Evolutionary conservation across 1,140 invertebrate genomes (phyloP).

Genomic region (Cotesia glomerata): DNA sequence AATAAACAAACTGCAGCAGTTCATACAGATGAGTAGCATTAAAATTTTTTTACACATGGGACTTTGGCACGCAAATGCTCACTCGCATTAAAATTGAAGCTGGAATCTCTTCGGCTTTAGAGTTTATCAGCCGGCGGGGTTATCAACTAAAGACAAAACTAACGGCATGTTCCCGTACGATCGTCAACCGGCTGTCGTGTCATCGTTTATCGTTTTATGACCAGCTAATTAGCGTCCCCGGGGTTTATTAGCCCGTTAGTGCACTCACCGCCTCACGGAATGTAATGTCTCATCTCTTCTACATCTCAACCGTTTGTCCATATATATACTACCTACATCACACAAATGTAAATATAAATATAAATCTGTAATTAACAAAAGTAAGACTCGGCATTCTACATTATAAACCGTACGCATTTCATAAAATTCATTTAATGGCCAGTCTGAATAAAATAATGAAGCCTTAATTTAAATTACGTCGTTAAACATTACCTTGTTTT

Average conservation of each 20-base stretch:
- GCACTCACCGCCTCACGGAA: conserved; percentile 22
- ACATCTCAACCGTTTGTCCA: background rate
- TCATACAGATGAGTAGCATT: no score
- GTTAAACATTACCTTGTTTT: no score
- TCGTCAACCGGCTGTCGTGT: conserved; percentile 56
- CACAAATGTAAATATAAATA: no score
- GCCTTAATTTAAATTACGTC: no score
- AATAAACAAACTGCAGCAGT: no score
- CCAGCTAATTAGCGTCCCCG: conserved; percentile 57
- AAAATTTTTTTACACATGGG: no score
- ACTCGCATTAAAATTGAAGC: background rate
- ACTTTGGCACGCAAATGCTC: background rate
- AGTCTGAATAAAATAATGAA: no score
- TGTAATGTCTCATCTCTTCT: background rate
- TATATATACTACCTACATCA: background rate
- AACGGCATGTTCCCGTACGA: conserved; percentile 53
- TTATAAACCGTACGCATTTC: no score
- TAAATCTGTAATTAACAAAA: no score
- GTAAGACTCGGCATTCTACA: no score
- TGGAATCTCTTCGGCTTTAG: background rate
- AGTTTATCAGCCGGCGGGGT: conserved; percentile 55
- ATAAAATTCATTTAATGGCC: no score
- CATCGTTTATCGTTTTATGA: conserved; percentile 60
- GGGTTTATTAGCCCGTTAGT: conserved; percentile 38
- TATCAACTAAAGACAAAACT: conserved; percentile 61